phyloP scores from a whole-genome alignment of 2,113 vertebrate species.

The Tragelaphus scriptus region DNA sequence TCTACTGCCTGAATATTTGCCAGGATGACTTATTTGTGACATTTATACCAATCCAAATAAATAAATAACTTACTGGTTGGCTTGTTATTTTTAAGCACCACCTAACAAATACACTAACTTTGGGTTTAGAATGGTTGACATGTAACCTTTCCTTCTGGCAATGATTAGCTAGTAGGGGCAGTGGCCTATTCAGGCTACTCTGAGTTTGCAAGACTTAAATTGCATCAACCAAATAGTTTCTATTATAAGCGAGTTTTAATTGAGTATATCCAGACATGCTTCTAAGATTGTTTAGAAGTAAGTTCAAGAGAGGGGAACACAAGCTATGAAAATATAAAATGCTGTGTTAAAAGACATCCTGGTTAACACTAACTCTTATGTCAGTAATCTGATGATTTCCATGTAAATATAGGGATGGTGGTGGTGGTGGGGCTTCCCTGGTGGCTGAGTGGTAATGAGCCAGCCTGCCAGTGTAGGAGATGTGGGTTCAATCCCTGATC shows the following conservation, averaged over 20 bases:
- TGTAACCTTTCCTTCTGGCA: background rate
- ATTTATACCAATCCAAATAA: conserved; percentile 17
- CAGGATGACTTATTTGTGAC: background rate
- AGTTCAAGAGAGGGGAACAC: background rate
- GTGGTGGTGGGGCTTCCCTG: background rate
- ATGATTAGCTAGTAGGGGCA: background rate
- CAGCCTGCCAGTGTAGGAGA: background rate
- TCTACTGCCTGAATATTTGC: background rate
- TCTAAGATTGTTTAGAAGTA: conserved; percentile 13
- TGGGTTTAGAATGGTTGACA: background rate
- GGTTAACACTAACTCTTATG: background rate
- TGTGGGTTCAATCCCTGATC: background rate
- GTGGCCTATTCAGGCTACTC: background rate
- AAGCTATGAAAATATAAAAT: conserved; percentile 1
- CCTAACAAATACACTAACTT: conserved; percentile 14
- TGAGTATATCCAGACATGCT: background rate
- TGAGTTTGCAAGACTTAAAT: background rate
- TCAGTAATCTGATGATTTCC: background rate
- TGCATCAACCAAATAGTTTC: background rate
- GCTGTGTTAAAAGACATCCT: background rate
- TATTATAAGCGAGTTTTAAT: background rate
- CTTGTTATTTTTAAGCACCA: conserved; percentile 44
- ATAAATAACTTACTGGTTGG: background rate
- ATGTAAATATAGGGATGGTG: background rate
- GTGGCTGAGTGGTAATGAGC: background rate